A percentile compares a stretch with the other conserved stretches of the same genome.
These are phyloP conservation scores for Labeo rohita DNA, from an alignment of 2,113 vertebrate species.

Conservation along the genomic window DNA sequence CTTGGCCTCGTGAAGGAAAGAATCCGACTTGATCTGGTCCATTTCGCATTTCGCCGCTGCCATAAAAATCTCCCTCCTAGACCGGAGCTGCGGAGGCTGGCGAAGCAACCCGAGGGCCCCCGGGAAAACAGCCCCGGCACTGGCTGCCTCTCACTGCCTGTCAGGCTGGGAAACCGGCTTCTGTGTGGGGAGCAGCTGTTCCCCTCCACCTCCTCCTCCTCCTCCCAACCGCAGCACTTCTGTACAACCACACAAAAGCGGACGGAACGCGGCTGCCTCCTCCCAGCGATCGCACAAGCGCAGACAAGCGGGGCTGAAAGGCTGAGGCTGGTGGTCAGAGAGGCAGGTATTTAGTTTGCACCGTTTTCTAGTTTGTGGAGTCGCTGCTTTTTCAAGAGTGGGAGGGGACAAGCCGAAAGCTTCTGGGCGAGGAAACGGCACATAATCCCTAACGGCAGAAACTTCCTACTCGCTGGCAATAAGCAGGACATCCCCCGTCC, in stretches of 20 bases:
- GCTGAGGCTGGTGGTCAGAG: constrained; percentile 32
- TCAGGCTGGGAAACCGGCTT: constrained; percentile 78
- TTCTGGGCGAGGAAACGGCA: constrained; percentile 84
- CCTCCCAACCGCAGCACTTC: constrained; percentile 65
- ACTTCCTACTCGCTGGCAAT: constrained; percentile 79
- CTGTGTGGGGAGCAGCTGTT: constrained; percentile 84
- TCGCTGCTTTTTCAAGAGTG: constrained; percentile 79
- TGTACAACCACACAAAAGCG: constrained; percentile 59
- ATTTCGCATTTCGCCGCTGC: constrained; percentile 69
- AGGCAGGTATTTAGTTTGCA: constrained; percentile 59
- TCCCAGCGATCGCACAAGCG: constrained; percentile 61
- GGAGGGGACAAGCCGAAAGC: constrained; percentile 83
- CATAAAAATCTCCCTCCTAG: constrained; percentile 74
- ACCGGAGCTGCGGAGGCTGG: constrained; percentile 42
- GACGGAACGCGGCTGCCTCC: constrained; percentile 59
- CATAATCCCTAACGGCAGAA: constrained; percentile 87
- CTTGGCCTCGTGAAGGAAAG: constrained; percentile 60
- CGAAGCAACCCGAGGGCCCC: constrained; percentile 78
- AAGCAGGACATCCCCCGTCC: constrained; percentile 80
- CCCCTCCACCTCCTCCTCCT: constrained; percentile 73
- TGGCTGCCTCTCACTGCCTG: constrained; percentile 61
- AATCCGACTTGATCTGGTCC: constrained; percentile 69
- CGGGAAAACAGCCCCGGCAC: constrained; percentile 64
- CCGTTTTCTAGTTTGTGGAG: constrained; percentile 70
- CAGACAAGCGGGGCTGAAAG: constrained; percentile 26